phyloP scores from a whole-genome alignment of 2,113 vertebrate species.

The Neomonachus schauinslandi region DNA sequence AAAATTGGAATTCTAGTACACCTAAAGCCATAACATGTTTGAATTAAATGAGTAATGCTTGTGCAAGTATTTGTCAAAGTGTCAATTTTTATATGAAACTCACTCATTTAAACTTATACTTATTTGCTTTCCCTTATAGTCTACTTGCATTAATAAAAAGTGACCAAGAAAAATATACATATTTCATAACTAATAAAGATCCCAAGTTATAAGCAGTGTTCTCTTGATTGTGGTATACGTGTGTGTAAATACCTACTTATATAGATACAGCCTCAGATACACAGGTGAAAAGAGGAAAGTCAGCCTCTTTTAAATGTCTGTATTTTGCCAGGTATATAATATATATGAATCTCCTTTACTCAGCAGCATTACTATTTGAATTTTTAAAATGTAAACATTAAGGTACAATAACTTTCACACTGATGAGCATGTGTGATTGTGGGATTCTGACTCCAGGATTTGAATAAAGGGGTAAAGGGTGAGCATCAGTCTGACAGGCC shows the following conservation, averaged over 20 bases:
- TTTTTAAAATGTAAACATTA: background rate
- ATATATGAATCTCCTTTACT: background rate
- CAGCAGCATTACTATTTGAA: background rate
- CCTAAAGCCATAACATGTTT: background rate
- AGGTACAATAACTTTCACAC: background rate
- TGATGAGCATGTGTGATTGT: fast-evolving
- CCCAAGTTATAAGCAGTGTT: background rate
- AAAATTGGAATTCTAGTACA: background rate
- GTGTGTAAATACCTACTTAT: background rate
- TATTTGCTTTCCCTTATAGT: background rate
- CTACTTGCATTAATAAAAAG: background rate
- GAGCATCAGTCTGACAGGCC: background rate
- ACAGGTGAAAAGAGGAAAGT: background rate
- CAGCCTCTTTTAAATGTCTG: background rate
- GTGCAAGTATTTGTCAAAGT: background rate
- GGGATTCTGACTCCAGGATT: background rate
- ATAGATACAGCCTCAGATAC: background rate
- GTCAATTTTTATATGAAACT: background rate
- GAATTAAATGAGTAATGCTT: background rate
- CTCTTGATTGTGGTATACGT: background rate
- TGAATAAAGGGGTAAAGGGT: background rate
- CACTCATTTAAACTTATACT: background rate
- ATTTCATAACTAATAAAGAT: background rate
- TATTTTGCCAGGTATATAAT: background rate
- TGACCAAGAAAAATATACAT: background rate